Conservation (phyloP, 2,113 vertebrate genomes). For the Cottus gobio region DNA sequence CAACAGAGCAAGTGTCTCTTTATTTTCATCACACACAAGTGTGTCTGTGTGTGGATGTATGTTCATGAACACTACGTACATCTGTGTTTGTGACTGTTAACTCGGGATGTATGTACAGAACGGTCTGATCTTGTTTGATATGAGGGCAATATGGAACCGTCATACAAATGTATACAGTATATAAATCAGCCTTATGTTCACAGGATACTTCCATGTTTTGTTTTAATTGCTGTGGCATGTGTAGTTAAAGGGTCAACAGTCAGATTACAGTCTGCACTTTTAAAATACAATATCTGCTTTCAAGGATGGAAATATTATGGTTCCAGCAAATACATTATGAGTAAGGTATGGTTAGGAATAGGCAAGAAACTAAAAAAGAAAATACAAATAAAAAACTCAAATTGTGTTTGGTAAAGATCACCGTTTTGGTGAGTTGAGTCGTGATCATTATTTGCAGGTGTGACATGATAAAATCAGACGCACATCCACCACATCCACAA, state of each 20-base stretch:
- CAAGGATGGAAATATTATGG: not conserved
- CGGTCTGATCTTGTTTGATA: slow-evolving; percentile 31
- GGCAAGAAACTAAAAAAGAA: not conserved
- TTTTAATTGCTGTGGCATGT: not conserved
- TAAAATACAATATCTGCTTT: not conserved
- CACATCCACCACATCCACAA: not conserved
- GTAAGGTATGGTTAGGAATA: not conserved
- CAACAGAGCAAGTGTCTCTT: slow-evolving; percentile 83
- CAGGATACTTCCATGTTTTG: slow-evolving; percentile 20
- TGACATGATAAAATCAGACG: not conserved
- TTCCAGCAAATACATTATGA: not conserved
- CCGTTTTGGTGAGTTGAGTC: not conserved
- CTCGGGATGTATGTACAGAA: slow-evolving; percentile 19
- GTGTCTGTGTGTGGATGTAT: slow-evolving; percentile 57
- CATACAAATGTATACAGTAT: slow-evolving; percentile 5
- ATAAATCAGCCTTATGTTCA: slow-evolving; percentile 41
- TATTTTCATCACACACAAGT: slow-evolving; percentile 77
- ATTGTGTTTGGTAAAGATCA: not conserved
- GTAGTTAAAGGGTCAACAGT: not conserved
- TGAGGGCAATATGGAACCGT: slow-evolving; percentile 29
- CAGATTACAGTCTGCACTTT: not conserved
- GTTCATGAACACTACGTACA: slow-evolving; percentile 56
- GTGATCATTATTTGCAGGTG: not conserved
- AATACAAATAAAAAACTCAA: not conserved
- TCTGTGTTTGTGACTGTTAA: slow-evolving; percentile 69